Evolutionary conservation across 2,888 invertebrate species (phyloP), one percentile per base, ranked within the genome.

Genomic region (Pandemis corylana): DNA sequence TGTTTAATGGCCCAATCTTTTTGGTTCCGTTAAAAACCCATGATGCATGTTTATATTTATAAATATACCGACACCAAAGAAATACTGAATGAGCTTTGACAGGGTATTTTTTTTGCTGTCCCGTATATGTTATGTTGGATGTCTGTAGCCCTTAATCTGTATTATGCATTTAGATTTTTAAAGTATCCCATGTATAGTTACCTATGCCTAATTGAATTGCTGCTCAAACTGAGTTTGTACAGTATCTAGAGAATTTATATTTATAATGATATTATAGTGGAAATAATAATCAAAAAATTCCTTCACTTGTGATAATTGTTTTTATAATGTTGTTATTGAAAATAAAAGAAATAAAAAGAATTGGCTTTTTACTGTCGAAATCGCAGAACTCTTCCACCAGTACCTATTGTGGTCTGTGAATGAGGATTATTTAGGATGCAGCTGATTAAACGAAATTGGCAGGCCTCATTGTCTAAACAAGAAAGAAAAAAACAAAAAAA

Each of bases 271-370:
- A 20, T 13, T 12, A 49, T 61, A 59, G 15, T 44, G 10, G 12
- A 59, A 36, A 59, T 59, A 67, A 53, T 62, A 53, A 68, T 42
- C 46, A 53, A 64, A 59, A 62, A 76, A 76, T 76, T 72, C 72
- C 76, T 77, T 71, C 20, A 76, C 36, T 76, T 84, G 83, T 84
- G 82, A 84, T 85, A 85, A 42, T 71, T 44, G 63, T 71, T 71
- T 83, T 84, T 84, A 78, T 75, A 72, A 71, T 73, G 66, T 62
- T 65, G 66, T 56, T 59, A 75, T 46, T 71, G 4, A 53, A 69
- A 67, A 79, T 77, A 71, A 7, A 66, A 41, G 7, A 66, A 46
- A 5, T 56, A 61, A 42, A 59, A 59, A 20, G 2, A 56, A 68
- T 7, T 28, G 7, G 44, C 13, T 0, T 68, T 59, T 59, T 13